A percentile compares a stretch with the other conserved stretches of the same genome.
These are phyloP conservation scores for Pocillopora damicornis DNA, from an alignment of 64 coral and sea anemone genomes.

Conservation along the genomic window DNA sequence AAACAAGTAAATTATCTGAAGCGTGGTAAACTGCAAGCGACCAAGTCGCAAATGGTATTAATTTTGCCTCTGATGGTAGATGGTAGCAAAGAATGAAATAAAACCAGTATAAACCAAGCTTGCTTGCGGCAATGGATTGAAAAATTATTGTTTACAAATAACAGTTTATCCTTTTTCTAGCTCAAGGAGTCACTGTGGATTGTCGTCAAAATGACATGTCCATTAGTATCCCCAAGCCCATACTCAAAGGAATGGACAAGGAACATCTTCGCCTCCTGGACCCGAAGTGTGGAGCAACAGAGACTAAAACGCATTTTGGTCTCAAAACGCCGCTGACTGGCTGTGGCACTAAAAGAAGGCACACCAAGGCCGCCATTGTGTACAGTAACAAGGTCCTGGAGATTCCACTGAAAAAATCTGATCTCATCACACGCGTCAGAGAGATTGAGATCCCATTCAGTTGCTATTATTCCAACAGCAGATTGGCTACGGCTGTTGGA, in stretches of 20 bases:
- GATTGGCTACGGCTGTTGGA: not conserved
- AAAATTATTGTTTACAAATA: too few relatives aligned
- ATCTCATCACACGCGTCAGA: not conserved
- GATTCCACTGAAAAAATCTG: not conserved
- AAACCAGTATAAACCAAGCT: too few relatives aligned
- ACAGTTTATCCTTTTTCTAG: not conserved
- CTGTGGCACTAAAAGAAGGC: not conserved
- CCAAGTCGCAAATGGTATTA: too few relatives aligned
- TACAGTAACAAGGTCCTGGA: constrained; percentile 1
- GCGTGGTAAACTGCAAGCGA: too few relatives aligned
- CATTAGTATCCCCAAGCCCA: constrained; percentile 3
- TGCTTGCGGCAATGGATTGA: too few relatives aligned
- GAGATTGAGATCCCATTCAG: constrained; percentile 11
- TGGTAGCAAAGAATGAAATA: too few relatives aligned
- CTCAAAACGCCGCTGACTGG: not conserved
- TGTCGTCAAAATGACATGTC: constrained; percentile 15
- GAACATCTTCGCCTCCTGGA: constrained; percentile 1
- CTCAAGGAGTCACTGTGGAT: not conserved
- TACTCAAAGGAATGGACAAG: constrained; percentile 4
- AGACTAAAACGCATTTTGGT: not conserved
- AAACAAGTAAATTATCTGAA: too few relatives aligned
- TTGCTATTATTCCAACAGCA: constrained; percentile 6
- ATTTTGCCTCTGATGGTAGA: too few relatives aligned
- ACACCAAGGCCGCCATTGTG: not conserved
- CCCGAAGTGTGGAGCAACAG: not conserved